A percentile compares a stretch with the other conserved stretches of the same genome.
These are phyloP conservation scores for Metacarcinus magister DNA, from an alignment of 2,888 invertebrate species.

Conservation along the genomic window DNA sequence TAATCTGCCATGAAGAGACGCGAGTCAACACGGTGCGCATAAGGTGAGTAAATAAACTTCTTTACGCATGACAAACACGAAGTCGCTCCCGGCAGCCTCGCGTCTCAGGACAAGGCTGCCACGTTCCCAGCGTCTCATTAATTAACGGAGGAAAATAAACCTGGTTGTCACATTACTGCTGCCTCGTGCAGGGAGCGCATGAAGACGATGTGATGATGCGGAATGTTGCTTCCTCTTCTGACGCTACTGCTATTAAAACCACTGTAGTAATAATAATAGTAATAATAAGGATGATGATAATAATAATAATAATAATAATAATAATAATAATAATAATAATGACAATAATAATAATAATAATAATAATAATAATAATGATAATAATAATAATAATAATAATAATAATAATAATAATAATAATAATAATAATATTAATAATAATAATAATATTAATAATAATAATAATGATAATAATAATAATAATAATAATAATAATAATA, in stretches of 20 bases:
- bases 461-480: too few relatives aligned
- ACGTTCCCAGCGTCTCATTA: neutral
- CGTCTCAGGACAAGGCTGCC: neutral
- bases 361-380: too few relatives aligned
- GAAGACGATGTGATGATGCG: neutral
- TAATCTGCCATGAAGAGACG: neutral
- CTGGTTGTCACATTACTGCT: neutral
- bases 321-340: too few relatives aligned
- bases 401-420: too few relatives aligned
- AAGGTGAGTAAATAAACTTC: conserved; percentile 1
- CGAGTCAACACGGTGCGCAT: neutral
- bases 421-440: too few relatives aligned
- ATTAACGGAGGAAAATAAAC: neutral
- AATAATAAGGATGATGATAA: too few relatives aligned
- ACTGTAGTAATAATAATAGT: too few relatives aligned
- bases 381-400: too few relatives aligned
- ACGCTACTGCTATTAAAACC: neutral
- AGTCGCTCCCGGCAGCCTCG: conserved; percentile 14
- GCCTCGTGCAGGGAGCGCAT: neutral
- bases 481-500: too few relatives aligned
- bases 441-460: too few relatives aligned
- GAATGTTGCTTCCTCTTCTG: neutral
- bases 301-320: too few relatives aligned
- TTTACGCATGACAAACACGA: conserved; percentile 22
- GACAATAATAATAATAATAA: too few relatives aligned